Evolutionary conservation across 2,797 vertebrate genomes (phyloP).

Genomic region (Limnodromus scolopaceus): DNA sequence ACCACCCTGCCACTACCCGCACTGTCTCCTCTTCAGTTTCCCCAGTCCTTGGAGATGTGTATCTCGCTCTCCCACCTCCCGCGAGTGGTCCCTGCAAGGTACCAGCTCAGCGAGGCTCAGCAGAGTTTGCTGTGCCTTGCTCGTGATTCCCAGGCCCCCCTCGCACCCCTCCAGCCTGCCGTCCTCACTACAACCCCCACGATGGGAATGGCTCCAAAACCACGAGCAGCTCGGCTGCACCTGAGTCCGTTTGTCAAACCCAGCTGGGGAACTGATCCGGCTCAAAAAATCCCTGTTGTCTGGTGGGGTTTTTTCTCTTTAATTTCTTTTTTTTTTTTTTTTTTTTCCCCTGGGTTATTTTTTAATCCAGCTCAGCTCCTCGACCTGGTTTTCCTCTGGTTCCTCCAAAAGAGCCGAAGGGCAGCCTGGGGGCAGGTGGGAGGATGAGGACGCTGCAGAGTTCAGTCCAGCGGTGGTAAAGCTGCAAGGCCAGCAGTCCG

Average conservation of each 20-base stretch:
- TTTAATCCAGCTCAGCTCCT: constrained; percentile 12
- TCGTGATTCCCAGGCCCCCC: not conserved
- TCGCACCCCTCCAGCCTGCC: not conserved
- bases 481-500: not conserved
- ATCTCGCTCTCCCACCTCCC: not conserved
- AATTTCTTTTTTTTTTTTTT: not conserved
- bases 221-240: not conserved
- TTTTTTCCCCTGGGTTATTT: not conserved
- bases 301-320: not conserved
- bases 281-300: not conserved
- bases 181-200: not conserved
- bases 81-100: accelerated
- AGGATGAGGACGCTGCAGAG: not conserved
- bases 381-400: not conserved
- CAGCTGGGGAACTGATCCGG: not conserved
- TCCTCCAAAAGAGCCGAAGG: not conserved
- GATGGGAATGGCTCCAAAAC: not conserved
- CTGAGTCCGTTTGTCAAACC: accelerated
- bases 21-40: not conserved
- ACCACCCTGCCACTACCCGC: not conserved
- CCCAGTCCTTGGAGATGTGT: not conserved
- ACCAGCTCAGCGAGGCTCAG: not conserved
- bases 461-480: not conserved
- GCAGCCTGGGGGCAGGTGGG: not conserved
- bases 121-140: not conserved